Conservation (phyloP, 2,113 vertebrate genomes). For the Furnarius figulus region DNA sequence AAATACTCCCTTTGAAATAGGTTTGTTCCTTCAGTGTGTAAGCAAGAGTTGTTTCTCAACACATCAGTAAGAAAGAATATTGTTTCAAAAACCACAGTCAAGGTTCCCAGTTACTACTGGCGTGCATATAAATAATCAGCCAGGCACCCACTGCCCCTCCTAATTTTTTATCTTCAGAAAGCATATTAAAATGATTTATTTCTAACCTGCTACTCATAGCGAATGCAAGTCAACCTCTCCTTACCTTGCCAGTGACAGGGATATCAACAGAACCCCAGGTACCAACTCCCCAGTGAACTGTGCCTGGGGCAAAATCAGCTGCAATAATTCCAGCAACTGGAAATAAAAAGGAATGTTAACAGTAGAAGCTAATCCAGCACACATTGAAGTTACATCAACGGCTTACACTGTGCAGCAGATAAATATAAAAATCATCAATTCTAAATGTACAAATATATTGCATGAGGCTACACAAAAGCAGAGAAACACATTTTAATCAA, state of each 20-base stretch:
- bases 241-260: slow-evolving; percentile 83
- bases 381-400: slow-evolving; percentile 20
- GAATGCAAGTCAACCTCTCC: slow-evolving; percentile 56
- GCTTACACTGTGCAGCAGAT: neutral
- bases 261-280: slow-evolving; percentile 88
- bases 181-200: slow-evolving; percentile 59
- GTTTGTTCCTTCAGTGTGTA: neutral
- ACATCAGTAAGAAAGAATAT: slow-evolving; percentile 20
- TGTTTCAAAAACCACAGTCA: neutral
- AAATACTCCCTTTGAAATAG: slow-evolving; percentile 21
- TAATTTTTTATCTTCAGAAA: slow-evolving; percentile 53
- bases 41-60: neutral
- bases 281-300: slow-evolving; percentile 80
- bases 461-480: neutral
- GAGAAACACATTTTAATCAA: neutral
- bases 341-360: slow-evolving; percentile 65
- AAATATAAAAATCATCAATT: neutral
- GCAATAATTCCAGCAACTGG: slow-evolving; percentile 82
- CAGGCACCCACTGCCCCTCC: slow-evolving; percentile 7
- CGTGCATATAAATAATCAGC: slow-evolving; percentile 24
- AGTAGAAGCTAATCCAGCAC: slow-evolving; percentile 29
- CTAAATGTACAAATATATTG: neutral
- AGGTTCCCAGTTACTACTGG: neutral
- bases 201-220: slow-evolving; percentile 25
- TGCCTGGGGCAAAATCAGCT: slow-evolving; percentile 84